A percentile compares a stretch with the other conserved stretches of the same genome.
Evolutionary conservation across 2,797 vertebrate genomes (phyloP).

Genomic region (Esox lucius): DNA sequence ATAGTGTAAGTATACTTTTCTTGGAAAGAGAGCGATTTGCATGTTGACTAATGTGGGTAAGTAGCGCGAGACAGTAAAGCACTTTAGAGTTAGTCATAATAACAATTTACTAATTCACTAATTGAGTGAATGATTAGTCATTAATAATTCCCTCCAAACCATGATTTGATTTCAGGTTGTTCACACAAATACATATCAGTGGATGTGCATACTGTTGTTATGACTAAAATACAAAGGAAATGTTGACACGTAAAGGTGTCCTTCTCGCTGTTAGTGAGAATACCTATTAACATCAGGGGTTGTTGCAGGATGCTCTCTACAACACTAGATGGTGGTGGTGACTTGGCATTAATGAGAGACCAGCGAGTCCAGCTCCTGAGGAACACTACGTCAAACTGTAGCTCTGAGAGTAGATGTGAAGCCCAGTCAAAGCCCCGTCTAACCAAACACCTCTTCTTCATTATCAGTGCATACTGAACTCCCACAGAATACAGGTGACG

Average conservation of each 20-base stretch:
- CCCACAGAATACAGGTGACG: neutral
- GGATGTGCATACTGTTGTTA: neutral
- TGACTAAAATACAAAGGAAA: neutral
- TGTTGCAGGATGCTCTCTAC: neutral
- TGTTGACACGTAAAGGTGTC: neutral
- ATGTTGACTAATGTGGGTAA: neutral
- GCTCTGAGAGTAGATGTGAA: neutral
- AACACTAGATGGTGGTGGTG: constrained; percentile 6
- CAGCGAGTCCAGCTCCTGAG: neutral
- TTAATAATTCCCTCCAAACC: neutral
- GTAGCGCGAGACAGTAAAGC: neutral
- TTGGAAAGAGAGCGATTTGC: neutral
- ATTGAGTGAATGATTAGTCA: no score
- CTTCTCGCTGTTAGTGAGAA: neutral
- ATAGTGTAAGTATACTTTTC: neutral
- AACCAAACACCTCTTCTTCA: neutral
- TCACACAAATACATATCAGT: neutral
- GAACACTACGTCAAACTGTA: neutral
- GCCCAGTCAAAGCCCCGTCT: neutral
- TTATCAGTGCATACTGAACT: neutral
- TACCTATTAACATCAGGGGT: neutral
- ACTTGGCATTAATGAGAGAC: neutral
- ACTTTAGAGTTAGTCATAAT: neutral
- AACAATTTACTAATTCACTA: no score
- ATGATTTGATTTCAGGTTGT: neutral